phyloP scores from a whole-genome alignment of 2,113 vertebrate species.

The Canis aureus region DNA sequence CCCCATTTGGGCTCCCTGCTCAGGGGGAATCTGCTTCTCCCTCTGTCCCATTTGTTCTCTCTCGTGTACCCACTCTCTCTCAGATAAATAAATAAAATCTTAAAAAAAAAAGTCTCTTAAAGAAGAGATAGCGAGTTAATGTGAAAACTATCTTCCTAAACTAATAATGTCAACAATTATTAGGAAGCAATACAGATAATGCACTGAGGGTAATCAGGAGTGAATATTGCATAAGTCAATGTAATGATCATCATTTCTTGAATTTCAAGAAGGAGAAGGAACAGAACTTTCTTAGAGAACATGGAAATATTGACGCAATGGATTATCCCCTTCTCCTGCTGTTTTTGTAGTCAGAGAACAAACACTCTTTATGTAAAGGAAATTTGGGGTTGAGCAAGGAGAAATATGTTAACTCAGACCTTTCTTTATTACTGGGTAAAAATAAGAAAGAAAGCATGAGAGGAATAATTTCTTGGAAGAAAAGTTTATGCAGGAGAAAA shows the following conservation, averaged over 20 bases:
- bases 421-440: constrained; percentile 30
- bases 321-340: not conserved
- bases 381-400: not conserved
- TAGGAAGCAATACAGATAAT: not conserved
- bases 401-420: not conserved
- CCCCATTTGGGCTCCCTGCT: not conserved
- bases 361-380: not conserved
- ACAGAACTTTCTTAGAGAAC: not conserved
- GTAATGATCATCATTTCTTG: not conserved
- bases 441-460: not conserved
- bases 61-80: not conserved
- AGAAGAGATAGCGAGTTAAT: not conserved
- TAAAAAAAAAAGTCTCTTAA: not conserved
- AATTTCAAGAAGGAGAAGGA: constrained; percentile 8
- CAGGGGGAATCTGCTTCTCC: not conserved
- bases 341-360: not conserved
- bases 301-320: not conserved
- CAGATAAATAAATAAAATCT: not conserved
- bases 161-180: constrained; percentile 1
- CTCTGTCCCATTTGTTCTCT: no score
- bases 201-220: not conserved
- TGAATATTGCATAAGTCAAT: not conserved
- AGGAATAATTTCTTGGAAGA: not conserved
- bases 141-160: constrained; percentile 34
- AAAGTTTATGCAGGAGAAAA: not conserved